These are phyloP conservation scores for Tineola bisselliella DNA, from an alignment of 2,888 invertebrate species.

Conservation along the genomic window DNA sequence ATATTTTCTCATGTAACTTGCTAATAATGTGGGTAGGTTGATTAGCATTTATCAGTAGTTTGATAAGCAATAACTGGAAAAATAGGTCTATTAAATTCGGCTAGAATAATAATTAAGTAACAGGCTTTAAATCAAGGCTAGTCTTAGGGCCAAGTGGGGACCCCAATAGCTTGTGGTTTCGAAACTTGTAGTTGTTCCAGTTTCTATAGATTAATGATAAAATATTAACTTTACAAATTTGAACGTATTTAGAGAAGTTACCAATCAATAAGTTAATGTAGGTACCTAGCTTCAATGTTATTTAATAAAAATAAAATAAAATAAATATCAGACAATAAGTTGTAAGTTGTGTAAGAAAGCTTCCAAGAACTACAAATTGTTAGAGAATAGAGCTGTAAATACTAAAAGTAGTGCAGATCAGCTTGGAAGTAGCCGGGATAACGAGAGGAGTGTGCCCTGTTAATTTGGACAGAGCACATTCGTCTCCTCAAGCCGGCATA, in stretches of 20 bases:
- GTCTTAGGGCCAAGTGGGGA: slow-evolving; percentile 37
- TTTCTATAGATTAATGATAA: slow-evolving; percentile 38
- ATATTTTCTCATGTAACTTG: no score
- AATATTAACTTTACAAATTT: slow-evolving; percentile 13
- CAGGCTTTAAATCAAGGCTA: slow-evolving; percentile 56
- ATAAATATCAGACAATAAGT: not conserved
- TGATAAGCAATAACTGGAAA: slow-evolving; percentile 10
- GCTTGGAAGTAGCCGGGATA: no score
- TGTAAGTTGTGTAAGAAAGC: no score
- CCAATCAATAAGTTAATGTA: slow-evolving; percentile 1
- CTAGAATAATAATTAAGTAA: slow-evolving; percentile 66
- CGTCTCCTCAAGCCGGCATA: no score
- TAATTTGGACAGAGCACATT: no score
- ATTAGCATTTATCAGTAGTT: slow-evolving; percentile 1
- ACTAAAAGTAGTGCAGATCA: no score
- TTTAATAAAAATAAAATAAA: not conserved
- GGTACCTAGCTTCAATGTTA: not conserved
- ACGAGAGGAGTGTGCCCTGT: no score
- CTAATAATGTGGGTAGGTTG: no score
- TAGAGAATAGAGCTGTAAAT: no score
- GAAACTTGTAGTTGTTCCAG: slow-evolving; percentile 37
- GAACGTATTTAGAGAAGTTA: not conserved
- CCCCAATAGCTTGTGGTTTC: slow-evolving; percentile 46
- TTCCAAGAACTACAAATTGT: no score
- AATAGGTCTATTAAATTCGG: slow-evolving; percentile 37